phyloP scores from a whole-genome alignment of 2,888 invertebrate genomes.

The Sesamia inferens region DNA sequence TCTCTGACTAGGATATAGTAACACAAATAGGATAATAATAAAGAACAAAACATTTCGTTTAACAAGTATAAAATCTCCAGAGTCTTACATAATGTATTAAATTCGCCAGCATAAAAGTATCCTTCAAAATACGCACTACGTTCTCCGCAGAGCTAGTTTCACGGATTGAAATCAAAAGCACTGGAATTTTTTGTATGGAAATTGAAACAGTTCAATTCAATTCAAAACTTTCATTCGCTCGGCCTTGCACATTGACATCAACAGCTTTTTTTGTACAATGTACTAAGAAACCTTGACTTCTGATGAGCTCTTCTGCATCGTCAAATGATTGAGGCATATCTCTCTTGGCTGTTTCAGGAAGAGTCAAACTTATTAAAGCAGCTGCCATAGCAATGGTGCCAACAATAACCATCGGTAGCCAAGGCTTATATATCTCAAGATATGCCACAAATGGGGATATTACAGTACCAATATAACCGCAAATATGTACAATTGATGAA shows the following conservation, averaged over 20 bases:
- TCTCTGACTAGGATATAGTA: neutral
- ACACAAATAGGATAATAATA: neutral
- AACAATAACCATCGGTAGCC: slow-evolving; percentile 78
- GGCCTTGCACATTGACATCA: slow-evolving; percentile 2
- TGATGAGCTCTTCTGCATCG: slow-evolving; percentile 77
- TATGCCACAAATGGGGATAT: slow-evolving; percentile 82
- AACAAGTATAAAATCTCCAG: neutral
- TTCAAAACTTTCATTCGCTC: slow-evolving; percentile 49
- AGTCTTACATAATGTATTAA: neutral
- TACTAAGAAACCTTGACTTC: slow-evolving; percentile 73
- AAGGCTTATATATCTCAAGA: slow-evolving; percentile 70
- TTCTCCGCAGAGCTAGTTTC: neutral
- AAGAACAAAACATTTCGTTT: neutral
- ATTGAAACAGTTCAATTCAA: slow-evolving; percentile 3
- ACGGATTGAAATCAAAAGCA: neutral
- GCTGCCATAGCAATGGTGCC: slow-evolving; percentile 69
- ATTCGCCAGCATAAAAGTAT: slow-evolving; percentile 13
- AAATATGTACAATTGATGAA: slow-evolving; percentile 77
- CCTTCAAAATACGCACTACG: neutral
- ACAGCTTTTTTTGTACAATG: slow-evolving; percentile 67
- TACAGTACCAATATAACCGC: slow-evolving; percentile 75
- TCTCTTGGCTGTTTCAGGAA: slow-evolving; percentile 81
- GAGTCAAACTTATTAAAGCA: slow-evolving; percentile 67
- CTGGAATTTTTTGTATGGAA: neutral
- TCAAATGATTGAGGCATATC: slow-evolving; percentile 84